phyloP scores from a whole-genome alignment of 2,888 invertebrate species.

The Brachynemurus nebulosus region DNA sequence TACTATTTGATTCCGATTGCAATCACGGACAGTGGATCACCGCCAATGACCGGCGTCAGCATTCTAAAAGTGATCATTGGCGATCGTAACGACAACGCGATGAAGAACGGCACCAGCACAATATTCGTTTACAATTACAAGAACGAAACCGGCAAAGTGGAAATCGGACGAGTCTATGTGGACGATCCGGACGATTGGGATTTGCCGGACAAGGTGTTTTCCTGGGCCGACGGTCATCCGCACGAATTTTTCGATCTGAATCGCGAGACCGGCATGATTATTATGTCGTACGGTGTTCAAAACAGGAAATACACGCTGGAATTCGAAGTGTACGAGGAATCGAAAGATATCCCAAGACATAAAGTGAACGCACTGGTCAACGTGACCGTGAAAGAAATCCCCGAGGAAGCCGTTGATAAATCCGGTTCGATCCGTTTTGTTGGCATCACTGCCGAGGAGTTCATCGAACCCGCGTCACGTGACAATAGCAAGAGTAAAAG shows the following conservation, averaged over 20 bases:
- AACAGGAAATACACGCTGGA: conserved; percentile 61
- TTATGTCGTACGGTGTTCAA: conserved; percentile 61
- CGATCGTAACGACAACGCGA: conserved; percentile 86
- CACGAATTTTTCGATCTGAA: conserved; percentile 61
- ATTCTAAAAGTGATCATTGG: conserved; percentile 82
- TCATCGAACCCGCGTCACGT: conserved; percentile 47
- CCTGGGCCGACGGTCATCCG: conserved; percentile 44
- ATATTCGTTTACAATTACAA: conserved; percentile 93
- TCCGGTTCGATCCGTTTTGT: conserved; percentile 82
- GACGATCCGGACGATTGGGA: conserved; percentile 97
- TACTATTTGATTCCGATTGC: conserved; percentile 78
- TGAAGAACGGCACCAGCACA: conserved; percentile 73
- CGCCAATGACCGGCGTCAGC: conserved; percentile 61
- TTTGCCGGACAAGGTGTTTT: conserved; percentile 76
- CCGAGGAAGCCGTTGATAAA: conserved; percentile 81
- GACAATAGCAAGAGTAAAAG: conserved; percentile 53
- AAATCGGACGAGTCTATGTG: conserved; percentile 86
- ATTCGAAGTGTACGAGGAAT: conserved; percentile 61
- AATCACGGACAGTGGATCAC: conserved; percentile 74
- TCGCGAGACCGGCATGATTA: conserved; percentile 70
- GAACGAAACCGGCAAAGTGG: conserved; percentile 65
- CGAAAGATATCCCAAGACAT: conserved; percentile 43
- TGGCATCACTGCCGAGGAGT: conserved; percentile 73
- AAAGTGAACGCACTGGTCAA: conserved; percentile 72
- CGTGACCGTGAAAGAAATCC: conserved; percentile 75